Evolutionary conservation across 1,140 invertebrate species (phyloP), one percentile per base, ranked within the genome.

Genomic region (Thaumatotibia leucotreta): DNA sequence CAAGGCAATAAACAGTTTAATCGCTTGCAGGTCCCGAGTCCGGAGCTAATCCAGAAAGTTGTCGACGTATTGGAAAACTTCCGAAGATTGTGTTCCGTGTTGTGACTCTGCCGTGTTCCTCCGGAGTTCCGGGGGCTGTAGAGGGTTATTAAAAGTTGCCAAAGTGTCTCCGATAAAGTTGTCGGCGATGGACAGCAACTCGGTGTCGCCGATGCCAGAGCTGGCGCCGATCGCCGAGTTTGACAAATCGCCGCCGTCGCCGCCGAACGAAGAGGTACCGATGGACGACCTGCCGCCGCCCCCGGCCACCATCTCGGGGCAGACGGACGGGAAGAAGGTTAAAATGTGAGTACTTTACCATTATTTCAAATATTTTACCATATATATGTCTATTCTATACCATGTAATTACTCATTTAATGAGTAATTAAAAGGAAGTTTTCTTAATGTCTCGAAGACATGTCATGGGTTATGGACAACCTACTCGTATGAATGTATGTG

Each of bases 181-280:
- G 80, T 89, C 90, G 65, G 88, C 91, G 76, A 93, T 93, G 92
- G 93, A 93, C 81, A 93, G 91, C 82, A 93, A 93, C 82, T 92
- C 93, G 67, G 93, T 93, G 75, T 93, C 93, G 5, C 93, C 93
- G 63, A 93, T 94, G 93, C 93, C 93, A 50, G 93, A 94, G 73
- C 77, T 93, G 79, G 93, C 93, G 49, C 93, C 93, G 4, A 94
- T 94, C 63, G 93, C 93, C 10, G 93, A 94, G 85, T 94, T 94
- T 74, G 93, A 94, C 73, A 94, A 94, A 82, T 93, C 93, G 6
- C 93, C 93, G 31, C 93, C 93, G n/a, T 92, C 93, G 63, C 92
- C 92, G 22, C 91, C 90, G 4, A 92, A 93, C 75, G 93, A 93
- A 72, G 92, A 92, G 70, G 82, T 93, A 39, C 92, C 93, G 0